Conservation (phyloP, 2,888 invertebrate species). For the Poecilus cupreus region DNA sequence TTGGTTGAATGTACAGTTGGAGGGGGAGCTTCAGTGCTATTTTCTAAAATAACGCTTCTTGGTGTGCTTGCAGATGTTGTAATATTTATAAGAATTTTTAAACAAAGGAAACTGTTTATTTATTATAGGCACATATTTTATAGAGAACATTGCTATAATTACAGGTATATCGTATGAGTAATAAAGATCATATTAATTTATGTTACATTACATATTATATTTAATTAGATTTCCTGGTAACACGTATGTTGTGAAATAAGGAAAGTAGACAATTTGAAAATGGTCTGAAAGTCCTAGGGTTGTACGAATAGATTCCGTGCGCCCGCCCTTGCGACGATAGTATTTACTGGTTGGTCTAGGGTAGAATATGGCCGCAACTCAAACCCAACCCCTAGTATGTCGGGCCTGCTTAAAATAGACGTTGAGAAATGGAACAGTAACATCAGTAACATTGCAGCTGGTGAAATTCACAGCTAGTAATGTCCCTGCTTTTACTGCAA, state of each 20-base stretch:
- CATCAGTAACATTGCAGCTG: conserved; percentile 57
- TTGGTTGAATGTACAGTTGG: conserved; percentile 38
- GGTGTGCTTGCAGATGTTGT: conserved; percentile 34
- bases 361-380: conserved; percentile 6
- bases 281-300: not conserved
- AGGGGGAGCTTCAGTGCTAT: conserved; percentile 41
- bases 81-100: conserved; percentile 33
- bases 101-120: not conserved
- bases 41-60: conserved; percentile 58
- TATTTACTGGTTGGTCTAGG: conserved; percentile 48
- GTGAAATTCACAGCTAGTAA: conserved; percentile 35
- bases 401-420: conserved; percentile 10
- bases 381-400: conserved; percentile 42
- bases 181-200: no score
- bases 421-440: conserved; percentile 53
- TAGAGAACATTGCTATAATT: no score
- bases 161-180: no score
- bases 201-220: no score
- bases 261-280: not conserved
- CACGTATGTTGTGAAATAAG: not conserved
- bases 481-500: conserved; percentile 57
- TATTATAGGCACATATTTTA: not conserved
- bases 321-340: conserved; percentile 22
- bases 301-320: not conserved
- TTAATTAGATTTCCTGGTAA: not conserved